A percentile compares a stretch with the other conserved stretches of the same genome.
Evolutionary conservation across 1,140 invertebrate species (phyloP).

Genomic region (Mamestra configurata): DNA sequence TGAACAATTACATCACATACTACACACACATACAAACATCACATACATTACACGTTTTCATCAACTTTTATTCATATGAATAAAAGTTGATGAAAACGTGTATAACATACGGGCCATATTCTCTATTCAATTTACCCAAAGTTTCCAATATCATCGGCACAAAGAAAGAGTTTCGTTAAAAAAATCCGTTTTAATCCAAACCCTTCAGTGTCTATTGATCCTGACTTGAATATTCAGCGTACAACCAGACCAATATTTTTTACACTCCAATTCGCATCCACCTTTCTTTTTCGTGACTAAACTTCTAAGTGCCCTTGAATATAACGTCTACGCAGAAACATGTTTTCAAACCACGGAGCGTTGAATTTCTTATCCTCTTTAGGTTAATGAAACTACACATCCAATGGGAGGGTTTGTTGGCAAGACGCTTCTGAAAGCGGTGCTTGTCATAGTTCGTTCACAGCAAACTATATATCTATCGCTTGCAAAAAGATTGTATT

Average conservation of each 20-base stretch:
- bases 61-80: too few species aligned
- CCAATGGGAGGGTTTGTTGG: neutral
- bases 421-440: neutral
- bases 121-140: neutral
- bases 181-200: slow-evolving; percentile 55
- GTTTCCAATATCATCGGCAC: slow-evolving; percentile 17
- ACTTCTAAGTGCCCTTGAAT: slow-evolving; percentile 51
- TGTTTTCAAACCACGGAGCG: slow-evolving; percentile 45
- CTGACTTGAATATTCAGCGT: slow-evolving; percentile 58
- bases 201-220: slow-evolving; percentile 59
- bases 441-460: neutral
- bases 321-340: slow-evolving; percentile 42
- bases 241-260: slow-evolving; percentile 59
- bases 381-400: slow-evolving; percentile 34
- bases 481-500: neutral
- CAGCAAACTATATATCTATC: too few species aligned
- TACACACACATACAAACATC: too few species aligned
- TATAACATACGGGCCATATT: slow-evolving; percentile 6
- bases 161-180: slow-evolving; percentile 7
- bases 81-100: neutral
- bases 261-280: slow-evolving; percentile 61
- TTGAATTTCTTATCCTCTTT: slow-evolving; percentile 26
- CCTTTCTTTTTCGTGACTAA: slow-evolving; percentile 60
- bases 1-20: too few species aligned
- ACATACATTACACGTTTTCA: neutral